Conservation (phyloP, 2,797 vertebrate species). For the Semaprochilodus insignis region DNA sequence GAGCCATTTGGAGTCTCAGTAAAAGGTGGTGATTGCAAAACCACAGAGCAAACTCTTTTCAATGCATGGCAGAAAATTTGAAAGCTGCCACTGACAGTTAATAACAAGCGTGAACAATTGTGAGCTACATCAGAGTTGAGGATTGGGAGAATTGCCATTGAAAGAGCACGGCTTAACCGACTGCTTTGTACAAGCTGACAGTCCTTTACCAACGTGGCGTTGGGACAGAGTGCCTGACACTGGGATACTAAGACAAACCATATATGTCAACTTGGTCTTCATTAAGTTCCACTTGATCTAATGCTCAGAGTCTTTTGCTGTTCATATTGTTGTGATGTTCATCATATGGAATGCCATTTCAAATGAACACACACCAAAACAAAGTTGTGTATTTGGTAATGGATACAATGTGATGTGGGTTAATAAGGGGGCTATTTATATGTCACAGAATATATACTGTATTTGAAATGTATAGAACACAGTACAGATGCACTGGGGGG, state of each 20-base stretch:
- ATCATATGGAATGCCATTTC: constrained; percentile 49
- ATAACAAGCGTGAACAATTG: constrained; percentile 1
- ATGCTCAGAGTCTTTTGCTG: constrained; percentile 41
- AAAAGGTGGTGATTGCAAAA: constrained; percentile 7
- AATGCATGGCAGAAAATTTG: not conserved
- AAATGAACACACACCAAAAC: constrained; percentile 27
- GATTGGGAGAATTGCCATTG: constrained; percentile 10
- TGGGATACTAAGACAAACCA: not conserved
- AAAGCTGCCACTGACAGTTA: constrained; percentile 10
- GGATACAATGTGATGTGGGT: constrained; percentile 33
- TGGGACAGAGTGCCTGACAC: not conserved
- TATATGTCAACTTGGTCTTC: not conserved
- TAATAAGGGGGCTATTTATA: constrained; percentile 36
- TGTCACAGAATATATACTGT: constrained; percentile 22
- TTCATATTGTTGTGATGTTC: constrained; percentile 37
- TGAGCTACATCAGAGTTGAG: constrained; percentile 23
- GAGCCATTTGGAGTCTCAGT: constrained; percentile 22
- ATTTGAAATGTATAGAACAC: constrained; percentile 15
- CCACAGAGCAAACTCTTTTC: not conserved
- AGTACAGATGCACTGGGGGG: not conserved
- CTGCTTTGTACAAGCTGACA: not conserved
- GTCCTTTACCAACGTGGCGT: not conserved
- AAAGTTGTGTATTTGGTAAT: constrained; percentile 36
- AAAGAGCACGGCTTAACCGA: not conserved
- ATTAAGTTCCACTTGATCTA: constrained; percentile 17